Evolutionary conservation across 2,888 invertebrate genomes (phyloP).

Genomic region (Acanthopleura granulata): DNA sequence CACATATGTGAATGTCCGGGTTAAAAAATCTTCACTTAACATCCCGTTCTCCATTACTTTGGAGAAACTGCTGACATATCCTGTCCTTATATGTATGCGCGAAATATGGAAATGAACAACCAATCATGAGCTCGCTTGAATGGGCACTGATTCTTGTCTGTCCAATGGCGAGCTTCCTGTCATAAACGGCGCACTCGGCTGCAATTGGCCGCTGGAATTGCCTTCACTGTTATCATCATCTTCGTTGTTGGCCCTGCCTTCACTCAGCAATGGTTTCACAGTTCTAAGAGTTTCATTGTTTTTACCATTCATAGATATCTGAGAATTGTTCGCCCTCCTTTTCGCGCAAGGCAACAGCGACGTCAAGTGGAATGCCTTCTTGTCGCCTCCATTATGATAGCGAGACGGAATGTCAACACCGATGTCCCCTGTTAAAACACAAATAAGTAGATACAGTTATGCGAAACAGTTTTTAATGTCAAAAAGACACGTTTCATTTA

Average conservation of each 20-base stretch:
- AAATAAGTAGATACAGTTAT: background rate
- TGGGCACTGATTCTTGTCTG: background rate
- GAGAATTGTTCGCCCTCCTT: background rate
- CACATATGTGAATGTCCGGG: no score
- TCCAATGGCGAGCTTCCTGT: background rate
- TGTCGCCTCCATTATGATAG: background rate
- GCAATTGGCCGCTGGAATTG: background rate
- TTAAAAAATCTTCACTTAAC: no score
- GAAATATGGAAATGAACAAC: background rate
- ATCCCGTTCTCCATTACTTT: no score
- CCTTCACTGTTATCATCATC: background rate
- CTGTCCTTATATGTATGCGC: no score
- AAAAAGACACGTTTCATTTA: no score
- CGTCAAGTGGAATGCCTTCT: background rate
- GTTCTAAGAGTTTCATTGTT: background rate
- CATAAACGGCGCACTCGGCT: background rate
- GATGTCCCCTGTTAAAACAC: background rate
- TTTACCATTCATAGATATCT: background rate
- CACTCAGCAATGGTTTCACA: background rate
- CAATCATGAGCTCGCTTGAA: constrained; percentile 16
- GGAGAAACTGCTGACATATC: no score
- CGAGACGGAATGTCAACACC: background rate
- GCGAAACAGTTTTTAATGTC: no score
- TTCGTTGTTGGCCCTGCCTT: constrained; percentile 12
- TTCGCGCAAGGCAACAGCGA: constrained; percentile 3